phyloP scores from a whole-genome alignment of 1,140 invertebrate species.

The Pemphigus obesinymphae region DNA sequence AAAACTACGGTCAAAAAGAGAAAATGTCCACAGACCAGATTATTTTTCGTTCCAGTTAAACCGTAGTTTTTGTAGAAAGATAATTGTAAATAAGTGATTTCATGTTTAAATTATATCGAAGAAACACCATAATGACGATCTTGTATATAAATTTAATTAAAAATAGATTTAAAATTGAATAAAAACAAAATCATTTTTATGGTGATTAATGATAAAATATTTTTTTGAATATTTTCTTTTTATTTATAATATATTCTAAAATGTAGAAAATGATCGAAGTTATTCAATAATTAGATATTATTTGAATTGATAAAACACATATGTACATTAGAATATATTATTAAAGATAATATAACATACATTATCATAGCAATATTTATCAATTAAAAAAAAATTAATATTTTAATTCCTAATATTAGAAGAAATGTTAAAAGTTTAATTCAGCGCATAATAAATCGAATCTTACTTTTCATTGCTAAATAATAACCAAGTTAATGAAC shows the following conservation, averaged over 20 bases:
- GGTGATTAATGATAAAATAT: too few species aligned
- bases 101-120: too few species aligned
- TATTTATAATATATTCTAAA: too few species aligned
- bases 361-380: background rate
- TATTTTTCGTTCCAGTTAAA: background rate
- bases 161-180: too few species aligned
- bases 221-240: too few species aligned
- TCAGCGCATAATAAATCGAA: background rate
- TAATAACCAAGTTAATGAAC: slow-evolving; percentile 31
- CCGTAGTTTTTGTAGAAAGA: background rate
- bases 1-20: background rate
- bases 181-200: too few species aligned
- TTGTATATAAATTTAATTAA: too few species aligned
- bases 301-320: background rate
- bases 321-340: background rate
- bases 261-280: too few species aligned
- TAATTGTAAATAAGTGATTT: background rate
- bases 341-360: background rate
- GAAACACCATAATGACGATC: too few species aligned
- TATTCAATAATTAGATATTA: background rate
- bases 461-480: slow-evolving; percentile 36
- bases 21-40: background rate
- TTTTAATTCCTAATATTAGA: background rate
- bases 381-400: background rate
- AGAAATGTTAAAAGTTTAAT: background rate